Conservation (phyloP, 2,113 vertebrate species). For the Rhineura floridana region DNA sequence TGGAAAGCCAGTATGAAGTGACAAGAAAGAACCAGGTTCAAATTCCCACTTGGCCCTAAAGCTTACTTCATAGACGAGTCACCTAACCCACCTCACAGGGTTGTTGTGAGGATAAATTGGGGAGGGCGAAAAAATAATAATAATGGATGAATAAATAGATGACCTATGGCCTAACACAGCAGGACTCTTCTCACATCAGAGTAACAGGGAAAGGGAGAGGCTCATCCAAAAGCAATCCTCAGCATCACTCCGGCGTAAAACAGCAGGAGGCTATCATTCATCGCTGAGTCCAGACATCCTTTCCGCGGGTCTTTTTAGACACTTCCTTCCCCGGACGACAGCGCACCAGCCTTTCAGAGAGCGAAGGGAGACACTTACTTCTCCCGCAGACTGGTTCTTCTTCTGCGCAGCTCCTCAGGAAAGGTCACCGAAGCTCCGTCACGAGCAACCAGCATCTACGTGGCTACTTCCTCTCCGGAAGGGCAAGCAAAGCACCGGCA, state of each 20-base stretch:
- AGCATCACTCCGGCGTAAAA: not conserved
- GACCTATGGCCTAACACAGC: not conserved
- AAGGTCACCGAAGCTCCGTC: no score
- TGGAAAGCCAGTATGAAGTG: no score
- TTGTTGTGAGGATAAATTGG: not conserved
- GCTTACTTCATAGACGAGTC: not conserved
- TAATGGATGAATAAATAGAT: no score
- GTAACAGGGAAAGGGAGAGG: not conserved
- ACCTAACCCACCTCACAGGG: not conserved
- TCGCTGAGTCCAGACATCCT: no score
- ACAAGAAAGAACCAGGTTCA: not conserved
- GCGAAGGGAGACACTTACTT: not conserved
- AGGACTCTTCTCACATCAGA: not conserved
- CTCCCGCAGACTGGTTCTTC: no score
- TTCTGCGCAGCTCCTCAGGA: not conserved
- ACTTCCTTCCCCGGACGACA: not conserved
- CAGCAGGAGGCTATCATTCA: no score
- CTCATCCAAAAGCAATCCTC: not conserved
- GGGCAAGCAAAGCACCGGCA: not conserved
- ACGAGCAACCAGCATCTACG: not conserved
- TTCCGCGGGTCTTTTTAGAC: not conserved
- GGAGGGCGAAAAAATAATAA: not conserved
- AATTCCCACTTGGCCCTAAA: no score
- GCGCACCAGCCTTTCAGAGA: not conserved
- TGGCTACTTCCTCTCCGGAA: no score